phyloP scores from a whole-genome alignment of 2,113 vertebrate species.

The Microcebus lehilahytsara region DNA sequence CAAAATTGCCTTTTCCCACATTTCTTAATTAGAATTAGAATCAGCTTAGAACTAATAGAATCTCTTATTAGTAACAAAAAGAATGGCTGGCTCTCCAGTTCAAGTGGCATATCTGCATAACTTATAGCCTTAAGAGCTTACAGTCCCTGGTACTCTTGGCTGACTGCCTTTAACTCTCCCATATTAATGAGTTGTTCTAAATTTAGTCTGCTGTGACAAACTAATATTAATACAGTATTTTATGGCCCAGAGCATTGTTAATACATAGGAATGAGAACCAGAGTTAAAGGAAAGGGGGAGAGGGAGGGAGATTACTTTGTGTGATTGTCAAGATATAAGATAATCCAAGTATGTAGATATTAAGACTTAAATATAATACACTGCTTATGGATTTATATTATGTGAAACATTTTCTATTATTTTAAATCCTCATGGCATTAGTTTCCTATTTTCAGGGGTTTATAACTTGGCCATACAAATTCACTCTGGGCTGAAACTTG shows the following conservation, averaged over 20 bases:
- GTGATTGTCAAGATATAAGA: conserved; percentile 89
- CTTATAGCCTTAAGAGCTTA: conserved; percentile 89
- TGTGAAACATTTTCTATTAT: conserved; percentile 92
- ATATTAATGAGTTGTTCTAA: conserved; percentile 93
- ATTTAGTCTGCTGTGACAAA: conserved; percentile 91
- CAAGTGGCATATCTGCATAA: conserved; percentile 90
- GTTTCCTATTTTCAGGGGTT: conserved; percentile 90
- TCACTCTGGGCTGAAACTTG: conserved; percentile 84
- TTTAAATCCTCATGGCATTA: conserved; percentile 89
- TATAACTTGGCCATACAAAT: conserved; percentile 85
- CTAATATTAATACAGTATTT: conserved; percentile 93
- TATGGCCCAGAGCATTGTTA: conserved; percentile 89
- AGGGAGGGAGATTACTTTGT: conserved; percentile 85
- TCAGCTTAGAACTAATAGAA: conserved; percentile 84
- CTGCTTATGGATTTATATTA: conserved; percentile 90
- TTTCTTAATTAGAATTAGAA: conserved; percentile 90
- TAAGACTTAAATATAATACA: conserved; percentile 91
- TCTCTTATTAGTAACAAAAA: conserved; percentile 88
- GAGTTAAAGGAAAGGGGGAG: conserved; percentile 82
- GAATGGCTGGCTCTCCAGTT: conserved; percentile 85
- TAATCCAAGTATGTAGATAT: conserved; percentile 91
- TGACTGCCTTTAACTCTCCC: conserved; percentile 88
- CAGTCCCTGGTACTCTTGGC: conserved; percentile 84
- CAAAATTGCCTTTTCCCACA: conserved; percentile 84
- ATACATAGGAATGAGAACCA: conserved; percentile 88